A percentile compares a stretch with the other conserved stretches of the same genome.
Conservation (phyloP, 1,140 invertebrate species). For the Stegodyphus mimosarum region DNA sequence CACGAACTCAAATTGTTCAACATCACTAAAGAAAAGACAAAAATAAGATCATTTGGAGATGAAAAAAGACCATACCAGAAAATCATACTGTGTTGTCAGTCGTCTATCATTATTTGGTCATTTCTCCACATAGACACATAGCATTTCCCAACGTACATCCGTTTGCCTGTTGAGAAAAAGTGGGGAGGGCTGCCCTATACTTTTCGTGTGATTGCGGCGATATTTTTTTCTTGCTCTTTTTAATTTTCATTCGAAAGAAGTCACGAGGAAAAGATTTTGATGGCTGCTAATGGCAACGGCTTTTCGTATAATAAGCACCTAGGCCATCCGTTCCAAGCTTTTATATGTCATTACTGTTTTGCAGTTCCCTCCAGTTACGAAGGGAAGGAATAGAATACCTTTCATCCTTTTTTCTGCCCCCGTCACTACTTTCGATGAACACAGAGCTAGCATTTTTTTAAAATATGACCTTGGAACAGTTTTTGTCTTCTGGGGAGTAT, state of each 20-base stretch:
- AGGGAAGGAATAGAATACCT: constrained; percentile 5
- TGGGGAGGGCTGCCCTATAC: constrained; percentile 22
- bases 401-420: not conserved
- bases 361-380: constrained; percentile 15
- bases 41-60: not conserved
- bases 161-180: constrained; percentile 11
- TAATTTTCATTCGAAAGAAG: constrained; percentile 36
- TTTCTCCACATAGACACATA: not conserved
- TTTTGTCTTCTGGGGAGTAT: constrained; percentile 10
- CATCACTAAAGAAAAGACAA: not conserved
- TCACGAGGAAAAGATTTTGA: constrained; percentile 54
- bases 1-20: too few species aligned
- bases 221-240: not conserved
- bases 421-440: constrained; percentile 14
- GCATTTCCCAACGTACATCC: not conserved
- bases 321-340: constrained; percentile 51
- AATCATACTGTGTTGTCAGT: not conserved
- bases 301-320: constrained; percentile 58
- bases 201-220: constrained; percentile 49
- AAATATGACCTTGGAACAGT: constrained; percentile 41
- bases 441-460: constrained; percentile 13
- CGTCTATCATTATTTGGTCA: constrained; percentile 33
- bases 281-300: constrained; percentile 57
- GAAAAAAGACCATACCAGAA: too few species aligned
- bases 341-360: constrained; percentile 58